A percentile compares a stretch with the other conserved stretches of the same genome.
These are phyloP conservation scores for Pseudochaenichthys georgianus DNA, from an alignment of 2,797 vertebrate species.

Conservation along the genomic window DNA sequence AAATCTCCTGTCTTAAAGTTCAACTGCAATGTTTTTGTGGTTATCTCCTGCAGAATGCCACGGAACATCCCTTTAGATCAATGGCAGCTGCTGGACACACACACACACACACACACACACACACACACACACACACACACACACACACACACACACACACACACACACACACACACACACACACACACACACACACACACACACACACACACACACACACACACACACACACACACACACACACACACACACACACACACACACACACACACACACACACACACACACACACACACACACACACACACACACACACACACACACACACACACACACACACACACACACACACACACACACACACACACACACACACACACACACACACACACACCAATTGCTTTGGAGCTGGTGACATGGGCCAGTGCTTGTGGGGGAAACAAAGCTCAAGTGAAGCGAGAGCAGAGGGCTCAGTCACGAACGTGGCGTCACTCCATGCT, in stretches of 20 bases:
- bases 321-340: no score
- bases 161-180: no score
- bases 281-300: no score
- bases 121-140: no score
- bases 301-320: no score
- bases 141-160: no score
- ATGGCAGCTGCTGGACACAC: constrained; percentile 25
- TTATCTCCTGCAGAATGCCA: neutral
- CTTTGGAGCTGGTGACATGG: constrained; percentile 69
- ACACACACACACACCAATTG: constrained; percentile 11
- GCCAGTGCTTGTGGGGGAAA: constrained; percentile 70
- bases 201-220: no score
- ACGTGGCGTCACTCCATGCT: constrained; percentile 50
- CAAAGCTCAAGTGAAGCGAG: constrained; percentile 74
- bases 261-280: no score
- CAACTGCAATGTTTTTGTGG: neutral
- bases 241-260: no score
- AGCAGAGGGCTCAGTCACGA: constrained; percentile 74
- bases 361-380: constrained; percentile 5
- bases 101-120: no score
- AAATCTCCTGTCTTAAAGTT: neutral
- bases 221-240: no score
- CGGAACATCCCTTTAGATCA: constrained; percentile 56
- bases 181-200: no score
- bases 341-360: constrained; percentile 1